A percentile compares a stretch with the other conserved stretches of the same genome.
Conservation (phyloP, 2,113 vertebrate genomes). For the Mandrillus leucophaeus region DNA sequence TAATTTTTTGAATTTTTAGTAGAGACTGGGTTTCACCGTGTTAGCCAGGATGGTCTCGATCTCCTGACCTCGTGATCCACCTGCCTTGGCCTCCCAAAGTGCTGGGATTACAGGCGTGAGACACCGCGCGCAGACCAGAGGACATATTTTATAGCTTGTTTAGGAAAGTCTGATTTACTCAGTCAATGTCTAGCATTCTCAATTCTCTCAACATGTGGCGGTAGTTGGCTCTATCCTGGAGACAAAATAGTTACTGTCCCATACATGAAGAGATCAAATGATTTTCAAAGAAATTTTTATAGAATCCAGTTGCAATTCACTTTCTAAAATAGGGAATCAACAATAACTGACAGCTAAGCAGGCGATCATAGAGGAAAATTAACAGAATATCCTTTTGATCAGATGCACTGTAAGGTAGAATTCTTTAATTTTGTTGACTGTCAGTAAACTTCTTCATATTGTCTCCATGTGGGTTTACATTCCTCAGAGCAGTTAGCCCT, state of each 20-base stretch:
- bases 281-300: conserved; percentile 16
- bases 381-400: background rate
- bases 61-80: too few relatives aligned
- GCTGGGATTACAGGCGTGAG: too few relatives aligned
- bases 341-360: background rate
- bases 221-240: background rate
- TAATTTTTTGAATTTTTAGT: too few relatives aligned
- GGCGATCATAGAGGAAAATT: background rate
- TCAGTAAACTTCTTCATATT: background rate
- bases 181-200: background rate
- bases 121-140: too few relatives aligned
- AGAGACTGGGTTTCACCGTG: too few relatives aligned
- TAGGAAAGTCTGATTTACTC: conserved; percentile 3
- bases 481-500: background rate
- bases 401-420: background rate
- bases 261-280: background rate
- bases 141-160: background rate
- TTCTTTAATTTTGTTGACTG: background rate
- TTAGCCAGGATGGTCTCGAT: too few relatives aligned
- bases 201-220: background rate
- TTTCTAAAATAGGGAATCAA: conserved; percentile 30
- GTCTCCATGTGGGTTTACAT: background rate
- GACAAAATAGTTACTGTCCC: background rate
- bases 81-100: too few relatives aligned
- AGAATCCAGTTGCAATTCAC: background rate